Evolutionary conservation across 2,888 invertebrate genomes (phyloP), one percentile per base, ranked within the genome.

Genomic region (Eupithecia exiguata): DNA sequence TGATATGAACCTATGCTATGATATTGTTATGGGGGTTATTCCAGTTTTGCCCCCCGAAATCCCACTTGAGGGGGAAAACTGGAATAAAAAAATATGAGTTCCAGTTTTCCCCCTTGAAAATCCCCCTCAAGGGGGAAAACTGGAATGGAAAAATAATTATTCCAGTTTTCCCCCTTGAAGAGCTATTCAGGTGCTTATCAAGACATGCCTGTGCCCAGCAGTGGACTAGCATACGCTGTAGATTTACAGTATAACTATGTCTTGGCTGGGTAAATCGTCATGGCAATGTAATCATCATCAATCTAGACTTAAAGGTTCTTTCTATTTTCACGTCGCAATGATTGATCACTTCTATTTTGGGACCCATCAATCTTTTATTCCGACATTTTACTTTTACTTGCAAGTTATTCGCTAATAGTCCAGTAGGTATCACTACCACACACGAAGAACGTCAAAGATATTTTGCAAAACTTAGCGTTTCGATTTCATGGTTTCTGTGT

Each of bases 351-450:
- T 62, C 62, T 62, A 21, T 62, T 53, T 53, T 35, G 35, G 7
- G 7, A 9, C 30, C 18, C 62, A 62, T 62, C 62, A 35, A 62
- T 62, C 62, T 62, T 62, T 40, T 58, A 69, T 21, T 49, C 18
- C 36, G 58, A 58, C 21, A n/a, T 58, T 68, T 58, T 21, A 66
- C 36, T 65, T 36, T 66, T 65, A 66, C 40, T 66, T 66, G 14
- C 14, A 35, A 25, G 58, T 58, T 25, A 58, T 58, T 58, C 25
- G 58, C 58, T 58, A 65, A 65, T 36, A 65, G 63, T 36, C 38
- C 36, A 0, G 62, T 16, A 12, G 14, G 14, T 40, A n/a, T n/a
- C n/a, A n/a, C 40, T 16, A 5, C 53, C 58, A 58, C 58, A 58
- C 58, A 25, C 58, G 58, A 25, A 21, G 49, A 21, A n/a, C 10